Evolutionary conservation across 2,888 invertebrate genomes (phyloP).

Genomic region (Catocala sponsa): DNA sequence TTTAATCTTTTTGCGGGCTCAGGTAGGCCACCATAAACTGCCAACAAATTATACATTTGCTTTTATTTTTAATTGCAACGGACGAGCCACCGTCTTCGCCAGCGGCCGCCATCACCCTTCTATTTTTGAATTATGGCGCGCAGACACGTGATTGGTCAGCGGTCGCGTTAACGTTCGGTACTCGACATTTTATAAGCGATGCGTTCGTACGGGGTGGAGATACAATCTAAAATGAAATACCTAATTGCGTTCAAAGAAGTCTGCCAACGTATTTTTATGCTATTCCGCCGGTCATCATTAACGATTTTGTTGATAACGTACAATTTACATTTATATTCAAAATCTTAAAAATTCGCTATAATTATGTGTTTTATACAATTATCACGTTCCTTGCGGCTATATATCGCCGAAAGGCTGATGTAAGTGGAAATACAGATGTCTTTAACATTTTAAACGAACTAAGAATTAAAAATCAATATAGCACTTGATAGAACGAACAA

Average conservation of each 20-base stretch:
- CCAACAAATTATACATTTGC: constrained; percentile 83
- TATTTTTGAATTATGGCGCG: constrained; percentile 84
- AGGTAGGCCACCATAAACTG: constrained; percentile 76
- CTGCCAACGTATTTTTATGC: not conserved
- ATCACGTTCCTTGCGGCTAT: no score
- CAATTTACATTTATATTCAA: not conserved
- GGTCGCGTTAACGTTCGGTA: constrained; percentile 52
- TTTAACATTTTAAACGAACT: no score
- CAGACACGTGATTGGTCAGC: constrained; percentile 81
- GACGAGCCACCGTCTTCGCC: constrained; percentile 82
- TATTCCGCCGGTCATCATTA: constrained; percentile 24
- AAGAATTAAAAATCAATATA: no score
- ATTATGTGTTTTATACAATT: no score
- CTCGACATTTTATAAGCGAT: constrained; percentile 54
- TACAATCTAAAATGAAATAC: constrained; percentile 64
- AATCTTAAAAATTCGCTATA: no score
- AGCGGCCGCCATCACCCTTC: constrained; percentile 74
- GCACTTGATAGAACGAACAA: no score
- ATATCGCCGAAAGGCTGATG: no score
- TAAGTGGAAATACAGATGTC: no score
- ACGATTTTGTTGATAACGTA: constrained; percentile 28
- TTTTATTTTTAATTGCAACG: constrained; percentile 86
- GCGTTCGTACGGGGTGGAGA: constrained; percentile 62
- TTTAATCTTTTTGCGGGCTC: constrained; percentile 74
- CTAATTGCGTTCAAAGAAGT: constrained; percentile 49